A percentile compares a stretch with the other conserved stretches of the same genome.
phyloP scores from a whole-genome alignment of 2,888 invertebrate species.

The Heliconius aoede region DNA sequence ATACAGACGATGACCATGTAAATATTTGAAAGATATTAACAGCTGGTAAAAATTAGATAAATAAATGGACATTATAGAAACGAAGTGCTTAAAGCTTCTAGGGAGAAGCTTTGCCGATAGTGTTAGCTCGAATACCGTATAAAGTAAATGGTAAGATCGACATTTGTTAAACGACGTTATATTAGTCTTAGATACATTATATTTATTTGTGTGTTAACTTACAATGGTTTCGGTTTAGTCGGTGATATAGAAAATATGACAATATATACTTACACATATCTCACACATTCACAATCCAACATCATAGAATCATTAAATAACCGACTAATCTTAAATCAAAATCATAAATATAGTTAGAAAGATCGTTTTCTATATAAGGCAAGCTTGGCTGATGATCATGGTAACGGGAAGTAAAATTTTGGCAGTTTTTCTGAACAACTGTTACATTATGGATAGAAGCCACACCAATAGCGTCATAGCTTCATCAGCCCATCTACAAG shows the following conservation, averaged over 20 bases:
- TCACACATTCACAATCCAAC: too few species aligned
- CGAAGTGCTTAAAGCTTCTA: constrained; percentile 48
- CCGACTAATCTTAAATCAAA: constrained; percentile 2
- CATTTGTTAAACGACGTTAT: constrained; percentile 44
- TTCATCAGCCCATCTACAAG: too few species aligned
- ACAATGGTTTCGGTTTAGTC: neutral
- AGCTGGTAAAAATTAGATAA: constrained; percentile 31
- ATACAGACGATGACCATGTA: constrained; percentile 36
- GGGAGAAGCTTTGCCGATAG: constrained; percentile 47
- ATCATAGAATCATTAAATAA: too few species aligned
- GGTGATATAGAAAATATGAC: too few species aligned
- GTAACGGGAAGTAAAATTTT: neutral
- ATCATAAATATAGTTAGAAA: constrained; percentile 9
- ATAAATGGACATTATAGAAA: constrained; percentile 41
- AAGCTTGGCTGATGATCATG: neutral
- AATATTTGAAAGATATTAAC: constrained; percentile 30
- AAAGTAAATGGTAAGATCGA: constrained; percentile 33
- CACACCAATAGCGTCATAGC: too few species aligned
- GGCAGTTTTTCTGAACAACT: too few species aligned
- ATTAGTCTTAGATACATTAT: constrained; percentile 35
- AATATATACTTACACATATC: too few species aligned
- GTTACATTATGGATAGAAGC: too few species aligned
- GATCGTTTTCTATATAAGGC: neutral
- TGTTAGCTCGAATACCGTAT: constrained; percentile 40
- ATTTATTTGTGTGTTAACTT: constrained; percentile 31